A percentile compares a stretch with the other conserved stretches of the same genome.
These are phyloP conservation scores for Heteromurus nitidus DNA, from an alignment of 2,888 invertebrate species.

Conservation along the genomic window DNA sequence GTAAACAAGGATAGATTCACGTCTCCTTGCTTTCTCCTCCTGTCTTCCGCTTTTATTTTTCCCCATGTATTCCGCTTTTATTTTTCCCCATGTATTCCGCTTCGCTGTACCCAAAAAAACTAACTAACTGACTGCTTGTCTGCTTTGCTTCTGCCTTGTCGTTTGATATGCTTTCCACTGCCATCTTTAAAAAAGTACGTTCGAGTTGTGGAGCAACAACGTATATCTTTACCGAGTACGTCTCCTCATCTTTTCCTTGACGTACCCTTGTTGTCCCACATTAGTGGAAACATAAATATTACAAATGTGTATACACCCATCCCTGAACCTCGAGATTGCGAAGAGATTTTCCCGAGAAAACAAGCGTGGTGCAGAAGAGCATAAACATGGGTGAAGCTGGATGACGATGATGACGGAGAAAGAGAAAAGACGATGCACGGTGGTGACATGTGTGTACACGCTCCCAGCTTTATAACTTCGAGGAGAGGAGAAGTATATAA, in stretches of 20 bases:
- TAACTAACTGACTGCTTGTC: slow-evolving; percentile 41
- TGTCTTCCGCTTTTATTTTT: slow-evolving; percentile 8
- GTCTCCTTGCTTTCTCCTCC: slow-evolving; percentile 22
- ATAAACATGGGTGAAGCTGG: slow-evolving; percentile 41
- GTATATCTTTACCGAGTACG: not conserved
- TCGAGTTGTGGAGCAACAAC: not conserved
- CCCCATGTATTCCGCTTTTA: slow-evolving; percentile 3
- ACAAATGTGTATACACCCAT: slow-evolving; percentile 1
- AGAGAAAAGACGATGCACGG: too few species aligned
- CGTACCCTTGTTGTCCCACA: not conserved
- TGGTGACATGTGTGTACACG: not conserved
- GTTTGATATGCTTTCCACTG: not conserved
- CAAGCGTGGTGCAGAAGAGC: slow-evolving; percentile 30
- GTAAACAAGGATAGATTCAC: slow-evolving; percentile 35
- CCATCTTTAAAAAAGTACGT: not conserved
- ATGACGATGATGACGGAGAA: slow-evolving; percentile 33
- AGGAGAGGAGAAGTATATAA: not conserved
- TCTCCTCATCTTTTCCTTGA: not conserved
- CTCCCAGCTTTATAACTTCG: slow-evolving; percentile 1
- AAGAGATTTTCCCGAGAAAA: slow-evolving; percentile 38
- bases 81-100: slow-evolving; percentile 19
- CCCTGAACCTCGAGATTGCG: slow-evolving; percentile 8
- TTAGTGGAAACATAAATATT: slow-evolving; percentile 16
- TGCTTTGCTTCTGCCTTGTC: slow-evolving; percentile 8
- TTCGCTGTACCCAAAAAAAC: slow-evolving; percentile 39